A percentile compares a stretch with the other conserved stretches of the same genome.
Evolutionary conservation across 2,113 vertebrate species (phyloP).

Genomic region (Atlantisia rogersi): DNA sequence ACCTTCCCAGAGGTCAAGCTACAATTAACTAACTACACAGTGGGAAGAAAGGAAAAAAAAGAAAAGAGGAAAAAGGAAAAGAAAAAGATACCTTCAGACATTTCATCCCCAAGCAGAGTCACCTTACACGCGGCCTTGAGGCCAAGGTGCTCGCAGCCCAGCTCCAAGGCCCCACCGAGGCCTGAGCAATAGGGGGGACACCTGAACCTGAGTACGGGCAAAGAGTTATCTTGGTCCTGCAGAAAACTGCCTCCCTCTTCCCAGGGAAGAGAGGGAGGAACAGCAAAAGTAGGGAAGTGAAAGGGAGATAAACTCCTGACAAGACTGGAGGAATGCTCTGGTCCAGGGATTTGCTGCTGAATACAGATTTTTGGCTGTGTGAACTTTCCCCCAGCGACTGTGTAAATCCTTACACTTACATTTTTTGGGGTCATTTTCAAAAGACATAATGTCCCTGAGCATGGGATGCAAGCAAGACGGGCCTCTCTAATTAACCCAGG

Average conservation of each 20-base stretch:
- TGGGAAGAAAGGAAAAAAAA: background rate
- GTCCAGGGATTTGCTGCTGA: background rate
- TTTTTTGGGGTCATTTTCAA: background rate
- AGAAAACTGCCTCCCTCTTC: background rate
- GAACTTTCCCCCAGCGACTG: background rate
- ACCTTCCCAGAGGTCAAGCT: background rate
- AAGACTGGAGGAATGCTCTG: background rate
- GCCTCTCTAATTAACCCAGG: slow-evolving; percentile 72
- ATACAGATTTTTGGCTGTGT: background rate
- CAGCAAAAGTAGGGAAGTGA: background rate
- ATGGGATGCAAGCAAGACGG: slow-evolving; percentile 16
- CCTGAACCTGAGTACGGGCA: background rate
- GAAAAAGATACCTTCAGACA: background rate
- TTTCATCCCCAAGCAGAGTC: background rate
- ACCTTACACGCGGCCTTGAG: background rate
- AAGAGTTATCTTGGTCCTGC: background rate
- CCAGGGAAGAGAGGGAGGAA: background rate
- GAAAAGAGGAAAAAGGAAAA: background rate
- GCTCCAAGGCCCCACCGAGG: background rate
- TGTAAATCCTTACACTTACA: background rate
- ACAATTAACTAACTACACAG: background rate
- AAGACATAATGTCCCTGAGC: background rate
- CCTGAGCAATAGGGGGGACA: rapidly evolving
- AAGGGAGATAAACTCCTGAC: background rate
- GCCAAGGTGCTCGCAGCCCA: background rate